These are phyloP conservation scores for Prolemur simus DNA, from an alignment of 2,113 vertebrate species.

Conservation along the genomic window DNA sequence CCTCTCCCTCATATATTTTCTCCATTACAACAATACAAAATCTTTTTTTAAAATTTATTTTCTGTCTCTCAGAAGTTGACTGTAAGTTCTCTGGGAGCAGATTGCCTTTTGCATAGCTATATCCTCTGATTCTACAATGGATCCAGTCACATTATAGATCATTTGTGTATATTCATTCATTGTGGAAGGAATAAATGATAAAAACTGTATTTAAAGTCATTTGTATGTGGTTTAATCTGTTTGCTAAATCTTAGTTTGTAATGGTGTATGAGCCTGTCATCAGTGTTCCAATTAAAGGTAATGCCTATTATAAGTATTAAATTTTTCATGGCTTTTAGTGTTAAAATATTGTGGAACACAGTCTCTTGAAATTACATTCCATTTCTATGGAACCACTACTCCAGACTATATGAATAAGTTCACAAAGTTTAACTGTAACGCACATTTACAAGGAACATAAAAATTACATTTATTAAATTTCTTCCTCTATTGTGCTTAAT, in stretches of 20 bases:
- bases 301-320: not conserved
- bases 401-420: not conserved
- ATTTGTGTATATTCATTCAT: not conserved
- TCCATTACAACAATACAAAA: not conserved
- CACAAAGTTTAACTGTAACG: not conserved
- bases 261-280: not conserved
- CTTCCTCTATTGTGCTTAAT: not conserved
- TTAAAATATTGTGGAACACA: not conserved
- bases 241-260: not conserved
- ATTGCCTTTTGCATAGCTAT: not conserved
- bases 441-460: not conserved
- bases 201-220: not conserved
- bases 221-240: not conserved
- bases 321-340: not conserved
- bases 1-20: not conserved
- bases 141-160: not conserved
- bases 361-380: not conserved
- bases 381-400: not conserved
- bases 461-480: not conserved
- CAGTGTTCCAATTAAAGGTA: not conserved
- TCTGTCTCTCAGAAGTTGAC: not conserved
- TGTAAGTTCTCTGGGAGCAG: not conserved
- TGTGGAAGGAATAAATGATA: not conserved
- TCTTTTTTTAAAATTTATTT: not conserved
- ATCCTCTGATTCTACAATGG: not conserved